A percentile compares a stretch with the other conserved stretches of the same genome.
Conservation (phyloP, 1,140 invertebrate genomes). For the Zaprionus lachaisei region DNA sequence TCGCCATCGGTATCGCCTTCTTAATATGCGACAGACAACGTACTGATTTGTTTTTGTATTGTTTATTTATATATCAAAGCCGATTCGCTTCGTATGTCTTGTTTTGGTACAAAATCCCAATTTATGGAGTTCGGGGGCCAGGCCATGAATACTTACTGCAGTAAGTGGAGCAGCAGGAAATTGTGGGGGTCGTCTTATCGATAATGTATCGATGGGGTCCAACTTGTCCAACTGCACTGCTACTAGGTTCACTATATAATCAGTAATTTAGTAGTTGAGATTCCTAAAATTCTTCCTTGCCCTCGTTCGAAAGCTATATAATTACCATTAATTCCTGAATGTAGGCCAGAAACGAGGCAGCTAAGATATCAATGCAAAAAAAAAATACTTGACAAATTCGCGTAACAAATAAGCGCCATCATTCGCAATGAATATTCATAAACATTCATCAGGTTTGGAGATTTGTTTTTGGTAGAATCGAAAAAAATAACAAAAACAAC, state of each 20-base stretch:
- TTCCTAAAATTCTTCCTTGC: conserved; percentile 7
- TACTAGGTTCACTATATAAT: neutral
- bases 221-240: neutral
- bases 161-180: conserved; percentile 3
- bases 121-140: conserved; percentile 31
- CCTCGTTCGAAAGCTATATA: conserved; percentile 6
- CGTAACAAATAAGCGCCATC: conserved; percentile 37
- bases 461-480: conserved; percentile 18
- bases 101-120: conserved; percentile 42
- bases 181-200: neutral
- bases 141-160: neutral
- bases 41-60: conserved; percentile 17
- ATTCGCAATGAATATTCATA: conserved; percentile 46
- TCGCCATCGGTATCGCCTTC: conserved; percentile 22
- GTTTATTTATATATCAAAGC: conserved; percentile 30
- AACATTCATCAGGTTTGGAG: conserved; percentile 32
- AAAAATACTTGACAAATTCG: conserved; percentile 14
- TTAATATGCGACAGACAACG: conserved; percentile 63
- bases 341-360: conserved; percentile 42
- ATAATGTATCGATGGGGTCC: neutral
- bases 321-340: conserved; percentile 22
- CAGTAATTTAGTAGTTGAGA: neutral
- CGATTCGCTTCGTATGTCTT: conserved; percentile 33
- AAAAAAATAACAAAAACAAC: neutral
- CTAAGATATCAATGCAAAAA: neutral